Evolutionary conservation across 1,140 invertebrate genomes (phyloP), one percentile per base, ranked within the genome.

Genomic region (Drosophila elegans): DNA sequence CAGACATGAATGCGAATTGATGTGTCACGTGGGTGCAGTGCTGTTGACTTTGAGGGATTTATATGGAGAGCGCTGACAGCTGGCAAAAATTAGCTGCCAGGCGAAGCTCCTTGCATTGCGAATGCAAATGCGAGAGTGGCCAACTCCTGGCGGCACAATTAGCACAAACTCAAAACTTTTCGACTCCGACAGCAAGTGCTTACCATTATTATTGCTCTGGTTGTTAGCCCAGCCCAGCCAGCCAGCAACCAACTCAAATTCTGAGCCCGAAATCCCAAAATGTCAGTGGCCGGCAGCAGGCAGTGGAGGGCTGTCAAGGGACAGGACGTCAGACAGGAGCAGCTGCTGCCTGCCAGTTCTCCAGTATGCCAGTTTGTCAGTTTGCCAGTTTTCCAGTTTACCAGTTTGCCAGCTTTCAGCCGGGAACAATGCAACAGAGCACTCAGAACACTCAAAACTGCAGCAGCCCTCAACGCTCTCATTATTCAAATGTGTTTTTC

Each of bases 11-110:
- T 72, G 84, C 68, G 84, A 88, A 88, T 89, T 89, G 85, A 89
- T 90, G 84, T 89, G 84, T 75, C 81, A 89, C 84, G 82, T 89
- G 76, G 77, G 73, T 78, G 76, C 78, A 84, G 73, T 84, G 84
- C 45, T 72, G 80, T 72, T 89, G 84, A 90, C 85, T 89, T 89
- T 89, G 85, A 89, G 74, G 79, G 84, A 89, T 89, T 89, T 90
- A 90, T 80, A 69, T 67, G 67, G 49, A 52, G 62, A 66, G 49
- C 72, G 81, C 62, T 78, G 80, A 89, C 84, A 84, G 80, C 67
- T 74, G 78, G 69, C 85, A 78, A 85, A 90, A 88, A 89, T 89
- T 82, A 85, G 78, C 74, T 84, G 61, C 66, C 71, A 76, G 54
- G 46, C 49, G 52, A 45, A 36, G 39, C 34, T 54, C 32, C 36